These are phyloP conservation scores for Apoda limacodes DNA, from an alignment of 2,888 invertebrate species.

Conservation along the genomic window DNA sequence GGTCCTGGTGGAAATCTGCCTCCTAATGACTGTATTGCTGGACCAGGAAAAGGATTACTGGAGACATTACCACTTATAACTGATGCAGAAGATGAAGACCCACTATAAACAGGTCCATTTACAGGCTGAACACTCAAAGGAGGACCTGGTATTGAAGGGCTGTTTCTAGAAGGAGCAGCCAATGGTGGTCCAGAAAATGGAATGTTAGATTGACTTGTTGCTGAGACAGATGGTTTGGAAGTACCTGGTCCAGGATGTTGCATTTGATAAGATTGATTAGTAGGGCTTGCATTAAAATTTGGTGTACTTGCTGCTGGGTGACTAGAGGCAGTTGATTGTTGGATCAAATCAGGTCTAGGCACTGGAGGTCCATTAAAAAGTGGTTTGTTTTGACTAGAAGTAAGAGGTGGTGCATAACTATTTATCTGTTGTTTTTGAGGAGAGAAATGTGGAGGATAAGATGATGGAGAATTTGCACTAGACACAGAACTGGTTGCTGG, in stretches of 20 bases:
- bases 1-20: too few relatives aligned
- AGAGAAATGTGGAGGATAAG: conserved; percentile 33
- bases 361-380: conserved; percentile 45
- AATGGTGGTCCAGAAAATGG: conserved; percentile 29
- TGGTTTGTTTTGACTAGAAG: conserved; percentile 57
- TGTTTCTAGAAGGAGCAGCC: conserved; percentile 33
- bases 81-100: conserved; percentile 11
- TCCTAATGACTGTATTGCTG: conserved; percentile 17
- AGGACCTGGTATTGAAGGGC: conserved; percentile 35
- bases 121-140: conserved; percentile 20
- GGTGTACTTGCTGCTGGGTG: conserved; percentile 24
- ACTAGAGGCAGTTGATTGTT: conserved; percentile 20
- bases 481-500: conserved; percentile 29
- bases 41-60: conserved; percentile 12
- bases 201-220: conserved; percentile 33
- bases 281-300: conserved; percentile 25
- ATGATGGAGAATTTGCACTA: conserved; percentile 30
- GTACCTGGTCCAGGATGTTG: conserved; percentile 22
- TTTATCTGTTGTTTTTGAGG: conserved; percentile 44
- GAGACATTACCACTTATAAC: conserved; percentile 9
- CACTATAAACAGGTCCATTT: conserved; percentile 4
- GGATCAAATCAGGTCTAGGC: conserved; percentile 15
- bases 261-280: conserved; percentile 24
- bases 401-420: conserved; percentile 54
- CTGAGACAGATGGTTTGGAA: conserved; percentile 25